Base-by-base conservation (phyloP, 2,113 vertebrate species). In the Pseudopipra pipra region DNA sequence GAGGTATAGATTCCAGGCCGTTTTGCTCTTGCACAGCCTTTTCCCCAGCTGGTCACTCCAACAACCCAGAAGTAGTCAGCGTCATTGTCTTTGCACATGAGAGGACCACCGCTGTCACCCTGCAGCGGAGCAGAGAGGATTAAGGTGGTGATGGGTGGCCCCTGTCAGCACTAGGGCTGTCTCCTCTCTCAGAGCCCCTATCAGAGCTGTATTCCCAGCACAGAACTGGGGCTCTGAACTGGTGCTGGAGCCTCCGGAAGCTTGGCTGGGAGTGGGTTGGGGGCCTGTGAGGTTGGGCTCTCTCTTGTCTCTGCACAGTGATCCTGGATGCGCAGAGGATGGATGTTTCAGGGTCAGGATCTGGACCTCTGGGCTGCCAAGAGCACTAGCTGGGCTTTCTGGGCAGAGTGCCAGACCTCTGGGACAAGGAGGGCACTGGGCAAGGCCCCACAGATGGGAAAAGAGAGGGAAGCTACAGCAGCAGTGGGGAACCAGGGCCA, bases 41-140 rank as follows among this genome's bases (percentile, higher is more conserved):
- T 46, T 46, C 89, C 89, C 89, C 81, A 85, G 67, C 89, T 85
- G 46, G 81, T 85, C 24, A 85, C 28, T 22, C 89, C 89, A 0
- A 85, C 59, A 2, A 91, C 21, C 89, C 89, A 91, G 30, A 47
- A 73, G 52, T 41, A 67, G 39, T 79, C 46, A 14, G 59, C 7
- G 0, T 17, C 3, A 1, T 6, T 15, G 17, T 85, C 89, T 72
- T 20, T 19, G 67, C 89, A 91, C 89, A 91, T 67, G 39, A 91
- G 82, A 11, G 89, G 82, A 80, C 82, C 89, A 8, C 89, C 89
- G 0, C 89, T 91, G 74, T 91, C 89, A 66, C 89, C 89, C 89
- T 91, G 39, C n/a, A 66, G 51, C 6, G 5, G n/a, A 59, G 52
- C 33, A 78, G 33, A 66, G 16, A 66, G 52, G 24, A 46, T 79